These are phyloP conservation scores for Folsomia manolachei DNA, from an alignment of 2,888 invertebrate species.

Conservation along the genomic window DNA sequence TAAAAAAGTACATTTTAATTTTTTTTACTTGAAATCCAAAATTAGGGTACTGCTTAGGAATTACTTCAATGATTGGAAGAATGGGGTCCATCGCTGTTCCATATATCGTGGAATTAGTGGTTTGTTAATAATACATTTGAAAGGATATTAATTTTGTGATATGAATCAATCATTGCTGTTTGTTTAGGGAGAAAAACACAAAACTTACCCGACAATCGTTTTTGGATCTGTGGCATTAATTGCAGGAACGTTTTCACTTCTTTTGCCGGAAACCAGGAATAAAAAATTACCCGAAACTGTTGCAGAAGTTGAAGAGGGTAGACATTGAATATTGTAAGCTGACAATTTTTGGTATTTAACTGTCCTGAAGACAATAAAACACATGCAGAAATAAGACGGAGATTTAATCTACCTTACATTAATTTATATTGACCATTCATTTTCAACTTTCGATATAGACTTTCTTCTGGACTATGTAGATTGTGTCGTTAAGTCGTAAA, in stretches of 20 bases:
- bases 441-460: too few species aligned
- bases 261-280: constrained; percentile 46
- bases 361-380: too few species aligned
- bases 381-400: too few species aligned
- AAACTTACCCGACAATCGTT: constrained; percentile 36
- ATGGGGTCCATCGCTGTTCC: constrained; percentile 26
- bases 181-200: constrained; percentile 32
- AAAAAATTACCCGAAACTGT: constrained; percentile 46
- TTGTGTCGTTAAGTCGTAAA: too few species aligned
- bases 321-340: too few species aligned
- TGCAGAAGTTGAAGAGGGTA: constrained; percentile 44
- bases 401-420: too few species aligned
- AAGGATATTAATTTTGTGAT: background rate
- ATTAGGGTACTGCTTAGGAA: constrained; percentile 25
- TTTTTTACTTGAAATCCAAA: too few species aligned
- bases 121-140: background rate
- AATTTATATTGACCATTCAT: too few species aligned
- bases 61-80: constrained; percentile 27
- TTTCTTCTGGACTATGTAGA: too few species aligned
- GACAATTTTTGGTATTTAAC: too few species aligned
- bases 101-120: constrained; percentile 29
- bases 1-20: too few species aligned
- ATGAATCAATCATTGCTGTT: background rate
- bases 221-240: constrained; percentile 39
- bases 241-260: constrained; percentile 37